These are phyloP conservation scores for Nothocercus julius DNA, from an alignment of 2,113 vertebrate genomes.

Conservation along the genomic window DNA sequence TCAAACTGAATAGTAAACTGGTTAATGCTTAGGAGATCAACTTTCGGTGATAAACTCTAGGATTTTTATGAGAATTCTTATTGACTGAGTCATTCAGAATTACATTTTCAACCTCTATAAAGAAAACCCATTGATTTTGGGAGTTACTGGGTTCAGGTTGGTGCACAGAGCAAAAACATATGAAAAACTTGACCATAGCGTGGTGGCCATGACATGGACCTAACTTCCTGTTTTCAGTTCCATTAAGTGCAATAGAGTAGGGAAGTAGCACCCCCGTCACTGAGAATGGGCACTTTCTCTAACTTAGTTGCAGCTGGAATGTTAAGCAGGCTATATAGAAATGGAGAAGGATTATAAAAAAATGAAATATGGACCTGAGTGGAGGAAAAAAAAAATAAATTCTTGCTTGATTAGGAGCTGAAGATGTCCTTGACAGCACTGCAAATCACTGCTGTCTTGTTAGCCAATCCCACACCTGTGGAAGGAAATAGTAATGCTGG, in stretches of 20 bases:
- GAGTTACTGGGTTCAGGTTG: background rate
- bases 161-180: background rate
- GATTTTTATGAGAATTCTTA: background rate
- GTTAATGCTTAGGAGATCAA: background rate
- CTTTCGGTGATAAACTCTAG: background rate
- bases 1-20: background rate
- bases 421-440: constrained; percentile 29
- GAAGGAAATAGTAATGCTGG: background rate
- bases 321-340: too few species aligned
- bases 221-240: background rate
- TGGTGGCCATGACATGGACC: accelerated
- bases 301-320: background rate
- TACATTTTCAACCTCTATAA: background rate
- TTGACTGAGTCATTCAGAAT: background rate
- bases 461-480: background rate
- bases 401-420: constrained; percentile 40
- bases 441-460: constrained; percentile 22
- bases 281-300: background rate
- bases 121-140: background rate
- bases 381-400: constrained; percentile 5
- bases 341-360: constrained; percentile 17
- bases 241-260: background rate
- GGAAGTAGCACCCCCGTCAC: background rate
- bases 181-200: accelerated
- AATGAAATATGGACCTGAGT: constrained; percentile 22